Base-by-base conservation (phyloP, 2,797 vertebrate genomes). In the Lithobates pipiens region DNA sequence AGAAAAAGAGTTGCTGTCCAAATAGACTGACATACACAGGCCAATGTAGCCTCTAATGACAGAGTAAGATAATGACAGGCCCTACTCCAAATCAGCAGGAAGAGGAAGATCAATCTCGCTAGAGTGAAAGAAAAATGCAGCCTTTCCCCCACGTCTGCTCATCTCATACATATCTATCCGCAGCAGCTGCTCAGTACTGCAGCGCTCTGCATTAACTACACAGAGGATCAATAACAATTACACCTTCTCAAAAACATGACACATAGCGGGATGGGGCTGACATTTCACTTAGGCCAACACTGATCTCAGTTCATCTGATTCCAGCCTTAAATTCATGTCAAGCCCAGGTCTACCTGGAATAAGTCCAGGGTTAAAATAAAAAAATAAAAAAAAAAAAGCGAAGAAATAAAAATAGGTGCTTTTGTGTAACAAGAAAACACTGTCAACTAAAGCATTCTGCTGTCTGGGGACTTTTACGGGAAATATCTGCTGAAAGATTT, bases 21-120 rank as follows among this genome's bases (percentile, higher is more conserved):
- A 96, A 97, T 97, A 98, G 97, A 99, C 97, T 98, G 97, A 98
- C 97, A 99, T 91, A 96, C 96, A 96, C 96, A 96, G 96, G 96
- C 96, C 96, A 97, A 97, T 98, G 97, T 96, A 98, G 97, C 97
- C 96, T 96, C 96, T 99, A 99, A 99, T 99, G 98, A 99, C 97
- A 99, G 98, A 98, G 97, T 96, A 97, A 96, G 97, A 99, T 99
- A 99, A 99, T 99, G 97, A 99, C 97, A 99, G 97, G 96, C 95
- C 97, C 96, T 96, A 97, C 96, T 97, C 96, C 96, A 96, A 97
- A 99, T 97, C 97, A 99, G 97, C 97, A 97, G 98, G 98, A 98
- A 99, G 96, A 99, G 97, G 97, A 98, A 99, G 98, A 99, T 99
- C 98, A 99, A 98, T 99, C 97, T 98, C 96, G 95, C 97, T 96